Conservation (phyloP, 2,113 vertebrate species). For the Capreolus pygargus region DNA sequence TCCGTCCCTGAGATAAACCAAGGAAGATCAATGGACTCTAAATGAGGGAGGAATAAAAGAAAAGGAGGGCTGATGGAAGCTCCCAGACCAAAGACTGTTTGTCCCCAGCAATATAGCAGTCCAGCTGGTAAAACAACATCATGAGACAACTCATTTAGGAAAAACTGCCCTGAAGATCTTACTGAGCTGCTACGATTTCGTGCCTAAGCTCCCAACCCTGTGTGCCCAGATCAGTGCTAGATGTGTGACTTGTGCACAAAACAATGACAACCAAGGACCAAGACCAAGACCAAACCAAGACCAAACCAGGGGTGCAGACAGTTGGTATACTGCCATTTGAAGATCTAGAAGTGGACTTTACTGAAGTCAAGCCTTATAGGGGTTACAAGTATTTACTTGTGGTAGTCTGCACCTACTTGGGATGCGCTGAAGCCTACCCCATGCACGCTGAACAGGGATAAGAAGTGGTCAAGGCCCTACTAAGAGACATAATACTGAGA, state of each 20-base stretch:
- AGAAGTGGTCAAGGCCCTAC: background rate
- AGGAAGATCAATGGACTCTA: no score
- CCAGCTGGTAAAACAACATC: no score
- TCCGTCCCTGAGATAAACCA: no score
- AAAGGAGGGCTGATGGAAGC: background rate
- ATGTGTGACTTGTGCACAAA: background rate
- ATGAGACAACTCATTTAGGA: no score
- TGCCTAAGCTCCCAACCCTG: background rate
- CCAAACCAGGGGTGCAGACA: background rate
- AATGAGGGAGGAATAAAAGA: background rate
- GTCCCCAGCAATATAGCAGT: no score
- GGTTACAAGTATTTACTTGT: background rate
- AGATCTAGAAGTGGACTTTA: background rate
- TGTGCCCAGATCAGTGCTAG: background rate
- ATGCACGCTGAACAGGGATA: background rate
- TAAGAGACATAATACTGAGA: background rate
- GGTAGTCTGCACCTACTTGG: background rate
- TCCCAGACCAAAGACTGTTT: no score
- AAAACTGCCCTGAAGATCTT: no score
- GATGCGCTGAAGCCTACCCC: background rate
- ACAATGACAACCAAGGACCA: background rate
- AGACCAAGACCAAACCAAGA: background rate
- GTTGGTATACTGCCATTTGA: background rate
- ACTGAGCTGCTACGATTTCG: accelerated
- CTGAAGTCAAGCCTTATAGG: background rate